Evolutionary conservation across 2,888 invertebrate genomes (phyloP).

Genomic region (Limnephilus rhombicus): DNA sequence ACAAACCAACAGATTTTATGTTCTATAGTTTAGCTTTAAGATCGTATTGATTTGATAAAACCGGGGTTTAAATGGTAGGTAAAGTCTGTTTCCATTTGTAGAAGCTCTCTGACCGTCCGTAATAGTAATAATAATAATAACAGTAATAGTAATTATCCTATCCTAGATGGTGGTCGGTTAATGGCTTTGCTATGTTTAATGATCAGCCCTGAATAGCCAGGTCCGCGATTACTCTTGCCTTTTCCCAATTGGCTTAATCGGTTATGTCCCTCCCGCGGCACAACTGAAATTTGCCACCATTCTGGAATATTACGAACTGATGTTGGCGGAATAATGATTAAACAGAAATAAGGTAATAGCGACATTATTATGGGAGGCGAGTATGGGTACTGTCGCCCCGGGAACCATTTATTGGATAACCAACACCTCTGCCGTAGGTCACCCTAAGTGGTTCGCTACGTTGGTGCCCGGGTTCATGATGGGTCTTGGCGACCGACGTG

Average conservation of each 20-base stretch:
- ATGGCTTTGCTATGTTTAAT: background rate
- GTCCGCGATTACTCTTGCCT: background rate
- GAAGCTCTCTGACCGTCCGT: background rate
- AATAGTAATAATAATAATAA: background rate
- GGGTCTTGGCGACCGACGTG: no score
- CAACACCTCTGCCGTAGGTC: no score
- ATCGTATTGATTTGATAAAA: background rate
- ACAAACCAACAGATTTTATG: background rate
- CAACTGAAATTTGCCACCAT: background rate
- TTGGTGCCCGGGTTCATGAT: no score
- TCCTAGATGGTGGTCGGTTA: background rate
- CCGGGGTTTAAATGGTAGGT: background rate
- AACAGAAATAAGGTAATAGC: background rate
- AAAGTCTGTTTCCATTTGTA: background rate
- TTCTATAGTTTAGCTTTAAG: background rate
- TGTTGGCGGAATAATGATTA: background rate
- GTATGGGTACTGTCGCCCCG: no score
- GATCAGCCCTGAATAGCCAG: background rate
- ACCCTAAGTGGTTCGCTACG: no score
- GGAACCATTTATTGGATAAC: no score
- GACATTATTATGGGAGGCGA: no score
- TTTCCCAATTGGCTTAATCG: background rate
- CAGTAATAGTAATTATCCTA: background rate
- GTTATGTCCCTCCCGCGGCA: background rate
- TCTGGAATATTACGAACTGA: background rate